Conservation (phyloP, 2,113 vertebrate species). For the Leptocoma aspasia region DNA sequence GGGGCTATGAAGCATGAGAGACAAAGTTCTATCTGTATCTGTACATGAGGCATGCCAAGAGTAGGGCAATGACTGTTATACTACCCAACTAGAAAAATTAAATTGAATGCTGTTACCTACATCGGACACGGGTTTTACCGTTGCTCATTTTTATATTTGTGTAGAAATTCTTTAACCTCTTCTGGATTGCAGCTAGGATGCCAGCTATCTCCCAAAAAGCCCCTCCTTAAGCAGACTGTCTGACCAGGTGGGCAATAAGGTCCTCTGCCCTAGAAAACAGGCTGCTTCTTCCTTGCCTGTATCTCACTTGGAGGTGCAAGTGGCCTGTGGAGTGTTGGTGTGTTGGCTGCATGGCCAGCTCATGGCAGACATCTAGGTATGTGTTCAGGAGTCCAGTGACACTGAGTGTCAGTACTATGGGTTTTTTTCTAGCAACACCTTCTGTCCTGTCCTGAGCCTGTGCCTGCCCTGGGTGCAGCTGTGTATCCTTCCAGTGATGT, state of each 20-base stretch:
- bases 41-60: neutral
- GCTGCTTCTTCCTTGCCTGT: neutral
- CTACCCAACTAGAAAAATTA: neutral
- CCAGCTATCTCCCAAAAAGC: neutral
- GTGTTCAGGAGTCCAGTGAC: neutral
- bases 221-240: neutral
- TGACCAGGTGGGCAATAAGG: neutral
- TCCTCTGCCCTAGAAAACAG: neutral
- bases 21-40: neutral
- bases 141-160: neutral
- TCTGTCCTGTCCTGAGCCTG: neutral
- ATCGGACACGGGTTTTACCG: neutral
- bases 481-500: neutral
- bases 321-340: neutral
- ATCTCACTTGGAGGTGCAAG: neutral
- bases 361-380: neutral
- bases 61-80: neutral
- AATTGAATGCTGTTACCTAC: neutral
- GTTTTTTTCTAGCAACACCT: neutral
- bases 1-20: neutral
- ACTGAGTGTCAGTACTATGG: neutral
- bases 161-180: neutral
- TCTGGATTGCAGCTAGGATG: neutral
- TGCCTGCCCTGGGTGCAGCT: fast-evolving
- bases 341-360: neutral